Conservation (phyloP, 2,113 vertebrate species). For the Urocynchramus pylzowi region DNA sequence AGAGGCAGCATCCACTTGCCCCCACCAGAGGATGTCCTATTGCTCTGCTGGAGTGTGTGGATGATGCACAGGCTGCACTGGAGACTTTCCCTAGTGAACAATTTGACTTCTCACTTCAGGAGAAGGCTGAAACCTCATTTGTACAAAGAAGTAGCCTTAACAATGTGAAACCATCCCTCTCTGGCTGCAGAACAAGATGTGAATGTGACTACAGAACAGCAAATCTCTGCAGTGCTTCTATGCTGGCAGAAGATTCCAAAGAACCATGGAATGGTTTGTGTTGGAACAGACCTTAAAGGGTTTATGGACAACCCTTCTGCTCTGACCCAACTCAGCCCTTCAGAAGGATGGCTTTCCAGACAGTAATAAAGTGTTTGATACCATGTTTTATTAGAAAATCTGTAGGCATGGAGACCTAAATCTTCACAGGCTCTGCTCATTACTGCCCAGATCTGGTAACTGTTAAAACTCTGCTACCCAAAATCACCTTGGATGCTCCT, state of each 20-base stretch:
- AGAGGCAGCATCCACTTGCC: background rate
- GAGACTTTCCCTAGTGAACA: background rate
- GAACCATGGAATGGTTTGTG: background rate
- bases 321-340: background rate
- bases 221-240: background rate
- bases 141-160: background rate
- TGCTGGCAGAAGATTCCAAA: fast-evolving
- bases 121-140: background rate
- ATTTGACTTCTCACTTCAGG: background rate
- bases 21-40: background rate
- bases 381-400: background rate
- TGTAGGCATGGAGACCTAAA: background rate
- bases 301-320: background rate
- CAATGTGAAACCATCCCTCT: background rate
- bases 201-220: background rate
- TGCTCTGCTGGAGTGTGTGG: background rate
- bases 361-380: background rate
- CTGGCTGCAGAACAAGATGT: background rate
- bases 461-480: background rate
- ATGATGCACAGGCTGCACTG: background rate
- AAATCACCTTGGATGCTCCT: background rate
- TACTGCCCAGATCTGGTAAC: background rate
- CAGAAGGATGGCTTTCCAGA: background rate
- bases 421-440: background rate
- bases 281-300: background rate